Base-by-base conservation (phyloP, 2,888 invertebrate species). In the Volucella inanis region DNA sequence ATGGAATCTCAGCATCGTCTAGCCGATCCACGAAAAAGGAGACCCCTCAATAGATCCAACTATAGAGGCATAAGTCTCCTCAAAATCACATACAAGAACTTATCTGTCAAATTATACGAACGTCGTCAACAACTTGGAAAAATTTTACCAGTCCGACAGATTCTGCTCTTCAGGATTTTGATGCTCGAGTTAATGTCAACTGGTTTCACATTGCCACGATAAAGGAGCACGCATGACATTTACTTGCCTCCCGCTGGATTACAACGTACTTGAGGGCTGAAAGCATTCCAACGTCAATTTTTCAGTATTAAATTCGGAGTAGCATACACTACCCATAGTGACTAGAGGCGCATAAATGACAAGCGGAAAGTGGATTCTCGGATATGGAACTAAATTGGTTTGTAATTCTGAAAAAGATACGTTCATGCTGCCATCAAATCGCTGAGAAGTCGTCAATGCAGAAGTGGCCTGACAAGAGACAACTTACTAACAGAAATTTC, bases 161-260 rank as follows among this genome's bases (percentile, higher is more conserved):
- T 93, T 91, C 94, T 94, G 59, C 93, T 93, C 92, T 96, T 97
- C 80, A 97, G 94, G 89, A 93, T 94, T 62, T 93, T 93, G 49
- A 96, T 96, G 4, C 95, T 93, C 4, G 93, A 91, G 89, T 96
- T 96, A 8, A 96, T 95, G 89, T 96, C 96, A 67, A 93, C 94
- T 3, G 94, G 93, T 82, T 92, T 93, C 0, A 95, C 93, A 88
- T 95, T 94, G 45, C 95, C 95, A 72, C 95, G 92, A 88, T 94
- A 95, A 14, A 95, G 89, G 82, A 95, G 89, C 88, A 95, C 94
- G 87, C 95, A 94, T 4, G 95, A 93, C 94, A 96, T 95, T 91
- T 96, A 96, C 88, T 93, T 94, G 41, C 95, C 95, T 45, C 90
- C 45, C 0, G 45, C 89, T 0, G 95, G 95, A 90, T 96, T 95